Evolutionary conservation across 2,888 invertebrate species (phyloP).

Genomic region (Altica lythri): DNA sequence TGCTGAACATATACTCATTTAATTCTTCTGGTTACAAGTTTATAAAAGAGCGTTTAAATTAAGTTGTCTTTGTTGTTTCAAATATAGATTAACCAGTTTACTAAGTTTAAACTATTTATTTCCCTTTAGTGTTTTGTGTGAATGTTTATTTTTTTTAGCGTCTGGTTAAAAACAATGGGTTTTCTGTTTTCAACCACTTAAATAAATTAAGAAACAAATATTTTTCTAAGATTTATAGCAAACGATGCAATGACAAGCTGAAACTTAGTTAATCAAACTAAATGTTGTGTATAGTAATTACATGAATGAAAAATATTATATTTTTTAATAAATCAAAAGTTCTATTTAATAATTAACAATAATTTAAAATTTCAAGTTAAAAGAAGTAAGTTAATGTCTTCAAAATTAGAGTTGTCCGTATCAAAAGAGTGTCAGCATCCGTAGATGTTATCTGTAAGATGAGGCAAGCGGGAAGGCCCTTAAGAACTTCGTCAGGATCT

Average conservation of each 20-base stretch:
- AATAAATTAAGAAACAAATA: too few species aligned
- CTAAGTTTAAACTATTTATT: constrained; percentile 5
- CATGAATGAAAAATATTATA: too few species aligned
- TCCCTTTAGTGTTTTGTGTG: background rate
- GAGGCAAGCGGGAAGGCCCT: constrained; percentile 39
- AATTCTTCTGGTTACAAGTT: constrained; percentile 15
- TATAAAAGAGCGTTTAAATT: constrained; percentile 12
- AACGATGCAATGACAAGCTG: too few species aligned
- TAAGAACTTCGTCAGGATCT: constrained; percentile 41
- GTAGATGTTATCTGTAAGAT: constrained; percentile 44
- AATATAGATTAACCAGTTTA: constrained; percentile 12
- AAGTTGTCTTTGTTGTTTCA: constrained; percentile 5
- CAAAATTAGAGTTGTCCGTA: constrained; percentile 41
- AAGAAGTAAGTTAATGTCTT: constrained; percentile 1
- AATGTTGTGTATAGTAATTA: too few species aligned
- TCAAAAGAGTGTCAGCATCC: constrained; percentile 39
- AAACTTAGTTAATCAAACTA: too few species aligned
- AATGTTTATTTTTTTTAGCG: too few species aligned
- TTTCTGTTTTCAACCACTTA: too few species aligned
- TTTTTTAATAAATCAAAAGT: too few species aligned
- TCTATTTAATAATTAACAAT: constrained; percentile 10
- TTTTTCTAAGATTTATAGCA: too few species aligned
- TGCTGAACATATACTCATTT: constrained; percentile 27
- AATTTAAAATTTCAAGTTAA: constrained; percentile 9
- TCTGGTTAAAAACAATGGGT: too few species aligned